A percentile compares a stretch with the other conserved stretches of the same genome.
Evolutionary conservation across 2,797 vertebrate genomes (phyloP).

Genomic region (Australoheros facetus): DNA sequence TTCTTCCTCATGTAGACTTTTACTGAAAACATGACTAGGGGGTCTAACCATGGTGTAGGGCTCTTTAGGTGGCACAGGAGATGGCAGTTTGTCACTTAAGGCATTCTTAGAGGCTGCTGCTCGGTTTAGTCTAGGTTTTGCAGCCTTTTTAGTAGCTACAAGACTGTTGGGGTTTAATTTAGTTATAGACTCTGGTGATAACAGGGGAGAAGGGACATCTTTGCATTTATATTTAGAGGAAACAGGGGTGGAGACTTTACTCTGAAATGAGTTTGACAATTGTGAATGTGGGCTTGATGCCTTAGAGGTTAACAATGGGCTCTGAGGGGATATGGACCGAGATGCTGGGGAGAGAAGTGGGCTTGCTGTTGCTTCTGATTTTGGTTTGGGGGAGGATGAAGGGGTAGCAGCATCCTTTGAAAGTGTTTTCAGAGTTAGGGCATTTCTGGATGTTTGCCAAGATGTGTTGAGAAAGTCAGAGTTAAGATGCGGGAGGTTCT

Average conservation of each 20-base stretch:
- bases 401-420: conserved; percentile 39
- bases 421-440: conserved; percentile 52
- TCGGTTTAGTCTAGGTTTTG: conserved; percentile 9
- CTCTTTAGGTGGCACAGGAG: conserved; percentile 33
- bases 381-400: conserved; percentile 38
- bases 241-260: conserved; percentile 14
- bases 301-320: conserved; percentile 20
- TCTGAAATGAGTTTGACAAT: conserved; percentile 11
- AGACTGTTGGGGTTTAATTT: not conserved
- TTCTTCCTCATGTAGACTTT: conserved; percentile 17
- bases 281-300: conserved; percentile 39
- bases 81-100: conserved; percentile 18
- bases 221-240: conserved; percentile 36
- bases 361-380: conserved; percentile 22
- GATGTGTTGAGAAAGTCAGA: conserved; percentile 63
- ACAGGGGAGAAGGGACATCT: conserved; percentile 26
- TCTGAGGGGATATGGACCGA: conserved; percentile 25
- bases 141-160: not conserved
- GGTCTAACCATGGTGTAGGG: conserved; percentile 44
- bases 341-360: conserved; percentile 34
- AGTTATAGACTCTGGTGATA: conserved; percentile 33
- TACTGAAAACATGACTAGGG: conserved; percentile 13
- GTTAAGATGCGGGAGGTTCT: conserved; percentile 76
- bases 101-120: conserved; percentile 17
- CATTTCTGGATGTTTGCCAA: conserved; percentile 56